phyloP scores from a whole-genome alignment of 2,888 invertebrate species.

The Ptilodon capucinus region DNA sequence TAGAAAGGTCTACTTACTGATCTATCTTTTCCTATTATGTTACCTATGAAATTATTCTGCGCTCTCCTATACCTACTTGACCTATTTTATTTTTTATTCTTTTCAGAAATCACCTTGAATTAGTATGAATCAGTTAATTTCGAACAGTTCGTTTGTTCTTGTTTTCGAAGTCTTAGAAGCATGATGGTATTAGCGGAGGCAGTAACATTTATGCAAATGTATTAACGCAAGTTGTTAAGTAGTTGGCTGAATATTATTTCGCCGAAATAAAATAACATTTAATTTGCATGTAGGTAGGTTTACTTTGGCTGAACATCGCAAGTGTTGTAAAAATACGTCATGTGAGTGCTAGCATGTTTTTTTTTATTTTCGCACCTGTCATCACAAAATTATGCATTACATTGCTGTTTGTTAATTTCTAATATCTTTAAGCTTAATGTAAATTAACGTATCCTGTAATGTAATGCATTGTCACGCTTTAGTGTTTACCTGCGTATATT shows the following conservation, averaged over 20 bases:
- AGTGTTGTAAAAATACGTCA: background rate
- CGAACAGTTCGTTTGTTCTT: conserved; percentile 18
- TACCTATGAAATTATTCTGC: no score
- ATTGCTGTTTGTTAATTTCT: background rate
- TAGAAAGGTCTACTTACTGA: no score
- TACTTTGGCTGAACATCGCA: background rate
- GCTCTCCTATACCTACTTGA: background rate
- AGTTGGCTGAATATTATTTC: no score
- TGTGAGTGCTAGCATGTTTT: background rate
- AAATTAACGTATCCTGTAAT: no score
- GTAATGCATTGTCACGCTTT: background rate
- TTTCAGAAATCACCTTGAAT: conserved; percentile 6
- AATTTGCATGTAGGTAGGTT: background rate
- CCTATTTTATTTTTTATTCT: conserved; percentile 28
- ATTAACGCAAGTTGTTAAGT: no score
- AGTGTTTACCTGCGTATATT: background rate
- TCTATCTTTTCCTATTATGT: no score
- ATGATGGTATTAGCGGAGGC: conserved; percentile 15
- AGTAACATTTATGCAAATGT: background rate
- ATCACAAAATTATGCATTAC: no score
- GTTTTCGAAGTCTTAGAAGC: conserved; percentile 30
- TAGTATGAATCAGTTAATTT: conserved; percentile 10
- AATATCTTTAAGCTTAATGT: background rate
- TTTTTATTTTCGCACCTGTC: background rate
- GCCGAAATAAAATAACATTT: background rate